Base-by-base conservation (phyloP, 1,140 invertebrate species). In the Pteromalus puparum region DNA sequence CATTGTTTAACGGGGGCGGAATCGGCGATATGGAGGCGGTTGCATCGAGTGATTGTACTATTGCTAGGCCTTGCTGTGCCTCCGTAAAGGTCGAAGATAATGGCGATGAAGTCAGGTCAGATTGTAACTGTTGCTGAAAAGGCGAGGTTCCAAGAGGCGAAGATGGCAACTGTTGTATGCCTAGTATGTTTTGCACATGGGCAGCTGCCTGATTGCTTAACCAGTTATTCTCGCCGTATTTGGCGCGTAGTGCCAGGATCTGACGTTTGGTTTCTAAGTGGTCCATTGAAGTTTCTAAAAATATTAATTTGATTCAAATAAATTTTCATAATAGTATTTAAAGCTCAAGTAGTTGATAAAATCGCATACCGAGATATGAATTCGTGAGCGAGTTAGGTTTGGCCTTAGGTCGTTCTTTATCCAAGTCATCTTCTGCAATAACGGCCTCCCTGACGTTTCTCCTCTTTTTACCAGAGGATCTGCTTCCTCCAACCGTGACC, bases 261-360 rank as follows among this genome's bases (percentile, higher is more conserved):
- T 95, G 93, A 84, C 94, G 93, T 86, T 95, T 95, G 0, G 94
- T 94, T 87, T 95, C 94, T 72, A 96, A 90, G 88, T 95, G 93
- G 77, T 94, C 92, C 34, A 88, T 90, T 21, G 91, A 92, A 21
- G 87, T 82, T 73, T 90, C 91, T 90, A 83, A 30, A 65, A 82
- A 18, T 7, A 61, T 61, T 53, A 18, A 21, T 53, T 61, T n/a
- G n/a, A n/a, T n/a, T n/a, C n/a, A 7, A 42, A 42, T 42, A 42
- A 42, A 42, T 42, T 10, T 5, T 42, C 38, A 42, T 42, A 42
- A 42, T 42, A 10, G 21, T 42, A 42, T 18, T 34, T 38, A 79
- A 34, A 34, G 6, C 30, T 34, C 46, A 21, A 79, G 18, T 42
- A 67, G 6, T n/a, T 21, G 4, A 38, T 28, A 24, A 3, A 78